Percentiles rank a stretch among this genome's conserved stretches.
These are phyloP conservation scores for Anolis apletophallus DNA, from an alignment of 2,797 vertebrate species.

Conservation along the genomic window DNA sequence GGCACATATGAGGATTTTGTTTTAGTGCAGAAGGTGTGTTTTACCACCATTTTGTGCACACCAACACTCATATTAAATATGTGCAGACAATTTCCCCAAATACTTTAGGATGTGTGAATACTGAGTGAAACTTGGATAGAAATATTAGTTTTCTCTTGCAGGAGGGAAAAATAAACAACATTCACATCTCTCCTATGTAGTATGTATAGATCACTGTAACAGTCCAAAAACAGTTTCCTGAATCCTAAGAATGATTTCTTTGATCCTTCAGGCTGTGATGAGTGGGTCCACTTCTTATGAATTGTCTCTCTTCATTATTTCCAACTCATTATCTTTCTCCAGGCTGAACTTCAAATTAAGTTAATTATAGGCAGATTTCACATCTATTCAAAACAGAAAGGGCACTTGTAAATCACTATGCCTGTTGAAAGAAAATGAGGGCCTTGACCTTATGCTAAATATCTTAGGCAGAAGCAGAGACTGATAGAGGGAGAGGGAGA, in stretches of 20 bases:
- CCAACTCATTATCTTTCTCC: conserved; percentile 50
- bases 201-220: no score
- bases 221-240: neutral
- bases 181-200: no score
- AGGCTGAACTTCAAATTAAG: conserved; percentile 58
- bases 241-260: conserved; percentile 46
- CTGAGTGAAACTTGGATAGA: no score
- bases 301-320: conserved; percentile 42
- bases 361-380: conserved; percentile 69
- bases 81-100: no score
- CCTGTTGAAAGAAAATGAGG: conserved; percentile 51
- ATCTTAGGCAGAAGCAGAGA: conserved; percentile 11
- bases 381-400: conserved; percentile 68
- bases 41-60: no score
- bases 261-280: conserved; percentile 14
- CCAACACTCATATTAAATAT: no score
- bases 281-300: conserved; percentile 65
- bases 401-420: conserved; percentile 63
- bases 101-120: no score
- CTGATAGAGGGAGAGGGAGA: neutral
- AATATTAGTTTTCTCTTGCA: no score
- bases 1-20: no score
- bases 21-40: no score
- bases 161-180: no score
- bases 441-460: conserved; percentile 30